Evolutionary conservation across 2,113 vertebrate species (phyloP), one percentile per base, ranked within the genome.

Genomic region (Sphaerodactylus townsendi): DNA sequence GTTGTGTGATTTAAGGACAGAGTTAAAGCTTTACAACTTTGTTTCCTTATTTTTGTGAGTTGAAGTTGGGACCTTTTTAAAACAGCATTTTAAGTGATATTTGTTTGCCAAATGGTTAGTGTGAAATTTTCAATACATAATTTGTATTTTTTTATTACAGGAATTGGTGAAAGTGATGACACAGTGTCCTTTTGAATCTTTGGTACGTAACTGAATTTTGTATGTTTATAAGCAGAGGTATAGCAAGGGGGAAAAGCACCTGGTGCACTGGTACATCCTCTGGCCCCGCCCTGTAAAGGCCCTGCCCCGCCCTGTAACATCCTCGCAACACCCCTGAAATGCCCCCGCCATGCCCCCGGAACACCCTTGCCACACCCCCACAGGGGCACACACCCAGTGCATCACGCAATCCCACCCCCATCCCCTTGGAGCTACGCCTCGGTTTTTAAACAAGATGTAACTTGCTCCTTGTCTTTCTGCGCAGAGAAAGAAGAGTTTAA

Each of bases 401-500:
- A n/a, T n/a, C n/a, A n/a, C n/a, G n/a, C n/a, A n/a, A n/a, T n/a
- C n/a, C n/a, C n/a, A n/a, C n/a, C n/a, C n/a, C n/a, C n/a, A n/a
- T n/a, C n/a, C n/a, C n/a, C n/a, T n/a, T n/a, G n/a, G n/a, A n/a
- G n/a, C n/a, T n/a, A n/a, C n/a, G n/a, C n/a, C n/a, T n/a, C n/a
- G 77, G 39, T 79, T 46, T 33, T 65, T 37, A 65, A 33, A 71
- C 10, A 37, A 69, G 79, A 69, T 83, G 79, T 46, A 86, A 79
- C 88, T 59, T 75, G 14, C 28, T 71, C 59, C n/a, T 33, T 91
- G 85, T 91, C 81, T 81, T 89, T 89, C 44, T 85, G 89, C 94
- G 48, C 94, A 99, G 98, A 97, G 97, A 93, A 95, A 96, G 94
- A 97, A 96, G 28, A 96, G 96, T 82, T 95, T 99, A 76, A 92